phyloP scores from a whole-genome alignment of 2,113 vertebrate species.

The Oncorhynchus gorbuscha region DNA sequence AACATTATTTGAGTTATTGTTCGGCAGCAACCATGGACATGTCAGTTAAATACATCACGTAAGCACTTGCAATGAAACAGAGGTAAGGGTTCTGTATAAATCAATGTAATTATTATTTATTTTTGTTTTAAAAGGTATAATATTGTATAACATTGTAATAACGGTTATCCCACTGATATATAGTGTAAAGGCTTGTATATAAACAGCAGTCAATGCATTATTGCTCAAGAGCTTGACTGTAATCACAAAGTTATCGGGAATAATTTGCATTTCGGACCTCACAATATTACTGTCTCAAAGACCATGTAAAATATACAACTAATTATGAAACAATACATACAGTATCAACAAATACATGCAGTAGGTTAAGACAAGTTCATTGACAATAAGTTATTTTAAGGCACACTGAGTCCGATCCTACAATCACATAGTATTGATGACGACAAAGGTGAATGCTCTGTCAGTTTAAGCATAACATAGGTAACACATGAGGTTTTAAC shows the following conservation, averaged over 20 bases:
- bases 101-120: background rate
- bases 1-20: background rate
- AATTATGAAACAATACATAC: background rate
- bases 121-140: background rate
- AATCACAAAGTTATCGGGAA: background rate
- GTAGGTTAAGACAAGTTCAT: conserved; percentile 9
- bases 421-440: conserved; percentile 45
- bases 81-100: background rate
- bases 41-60: background rate
- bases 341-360: background rate
- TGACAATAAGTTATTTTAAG: conserved; percentile 44
- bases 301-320: background rate
- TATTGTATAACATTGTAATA: background rate
- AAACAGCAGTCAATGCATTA: conserved; percentile 2
- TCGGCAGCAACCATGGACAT: background rate
- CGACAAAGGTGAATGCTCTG: conserved; percentile 63
- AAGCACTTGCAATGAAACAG: background rate
- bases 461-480: background rate
- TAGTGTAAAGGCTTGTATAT: background rate
- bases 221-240: conserved; percentile 8
- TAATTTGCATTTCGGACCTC: conserved; percentile 4
- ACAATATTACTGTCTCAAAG: background rate
- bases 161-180: background rate
- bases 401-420: conserved; percentile 52
- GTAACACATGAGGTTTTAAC: background rate